Percentiles rank a stretch among this genome's conserved stretches.
These are phyloP conservation scores for Cryptops parisi DNA, from an alignment of 2,888 invertebrate species.

Conservation along the genomic window DNA sequence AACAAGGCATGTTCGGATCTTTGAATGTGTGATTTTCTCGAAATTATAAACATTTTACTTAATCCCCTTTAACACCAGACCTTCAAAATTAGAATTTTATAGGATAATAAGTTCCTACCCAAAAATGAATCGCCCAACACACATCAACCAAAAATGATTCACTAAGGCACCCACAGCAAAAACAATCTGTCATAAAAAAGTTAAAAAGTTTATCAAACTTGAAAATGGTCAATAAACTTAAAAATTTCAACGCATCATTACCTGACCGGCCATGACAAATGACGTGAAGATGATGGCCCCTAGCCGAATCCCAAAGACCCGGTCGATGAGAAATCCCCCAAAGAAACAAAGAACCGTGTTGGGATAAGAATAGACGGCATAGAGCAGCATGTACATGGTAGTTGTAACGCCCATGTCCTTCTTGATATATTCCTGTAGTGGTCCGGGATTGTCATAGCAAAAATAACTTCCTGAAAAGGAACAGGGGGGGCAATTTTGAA, in stretches of 20 bases:
- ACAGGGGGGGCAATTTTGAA: no score
- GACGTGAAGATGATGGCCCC: slow-evolving; percentile 84
- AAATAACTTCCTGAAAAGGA: slow-evolving; percentile 85
- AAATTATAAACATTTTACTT: no score
- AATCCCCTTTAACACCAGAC: no score
- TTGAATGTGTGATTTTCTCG: no score
- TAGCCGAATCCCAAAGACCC: slow-evolving; percentile 81
- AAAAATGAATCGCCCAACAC: slow-evolving; percentile 83
- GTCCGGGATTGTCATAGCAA: slow-evolving; percentile 93
- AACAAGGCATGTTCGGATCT: no score
- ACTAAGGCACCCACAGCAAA: slow-evolving; percentile 72
- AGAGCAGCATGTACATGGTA: slow-evolving; percentile 70
- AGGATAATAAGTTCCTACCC: slow-evolving; percentile 47
- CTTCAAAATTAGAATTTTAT: no score
- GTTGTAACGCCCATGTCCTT: slow-evolving; percentile 63
- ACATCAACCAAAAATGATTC: slow-evolving; percentile 75
- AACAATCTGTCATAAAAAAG: slow-evolving; percentile 36
- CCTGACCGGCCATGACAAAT: slow-evolving; percentile 73
- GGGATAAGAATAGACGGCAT: slow-evolving; percentile 95
- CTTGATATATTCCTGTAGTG: slow-evolving; percentile 74
- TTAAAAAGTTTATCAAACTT: background rate
- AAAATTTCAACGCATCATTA: slow-evolving; percentile 19
- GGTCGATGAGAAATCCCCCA: slow-evolving; percentile 89
- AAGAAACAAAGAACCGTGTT: slow-evolving; percentile 90
- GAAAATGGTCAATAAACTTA: background rate